These are phyloP conservation scores for Ptychodera flava DNA, from an alignment of 35 echinoderm and acorn worm species.

Conservation along the genomic window DNA sequence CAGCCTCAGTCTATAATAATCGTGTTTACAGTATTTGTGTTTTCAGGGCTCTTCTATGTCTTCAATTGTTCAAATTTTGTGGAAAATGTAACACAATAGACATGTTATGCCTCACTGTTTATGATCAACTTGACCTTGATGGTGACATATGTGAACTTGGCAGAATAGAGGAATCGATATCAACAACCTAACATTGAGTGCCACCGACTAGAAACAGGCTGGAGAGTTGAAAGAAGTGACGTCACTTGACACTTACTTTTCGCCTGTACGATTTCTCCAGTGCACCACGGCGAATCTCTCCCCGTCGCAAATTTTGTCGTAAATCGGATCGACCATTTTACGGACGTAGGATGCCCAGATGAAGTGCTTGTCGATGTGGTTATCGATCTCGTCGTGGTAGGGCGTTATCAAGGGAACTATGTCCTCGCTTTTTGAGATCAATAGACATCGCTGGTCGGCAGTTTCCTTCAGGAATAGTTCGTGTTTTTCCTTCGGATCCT, in stretches of 20 bases:
- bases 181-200: no score
- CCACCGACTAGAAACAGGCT: no score
- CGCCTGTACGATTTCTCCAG: background rate
- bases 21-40: no score
- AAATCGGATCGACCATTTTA: background rate
- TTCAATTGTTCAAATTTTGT: no score
- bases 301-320: background rate
- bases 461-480: background rate
- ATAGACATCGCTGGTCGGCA: background rate
- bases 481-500: background rate
- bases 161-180: no score
- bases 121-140: no score
- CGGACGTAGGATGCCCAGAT: background rate
- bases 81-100: no score
- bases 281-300: background rate
- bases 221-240: no score
- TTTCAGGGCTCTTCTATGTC: no score
- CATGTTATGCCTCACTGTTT: no score
- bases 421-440: background rate
- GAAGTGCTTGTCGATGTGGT: background rate
- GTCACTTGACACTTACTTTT: constrained; percentile 2
- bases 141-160: no score
- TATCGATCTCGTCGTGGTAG: background rate
- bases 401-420: background rate
- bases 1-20: no score